Base-by-base conservation (phyloP, 2,113 vertebrate species). In the Serilophus lunatus region DNA sequence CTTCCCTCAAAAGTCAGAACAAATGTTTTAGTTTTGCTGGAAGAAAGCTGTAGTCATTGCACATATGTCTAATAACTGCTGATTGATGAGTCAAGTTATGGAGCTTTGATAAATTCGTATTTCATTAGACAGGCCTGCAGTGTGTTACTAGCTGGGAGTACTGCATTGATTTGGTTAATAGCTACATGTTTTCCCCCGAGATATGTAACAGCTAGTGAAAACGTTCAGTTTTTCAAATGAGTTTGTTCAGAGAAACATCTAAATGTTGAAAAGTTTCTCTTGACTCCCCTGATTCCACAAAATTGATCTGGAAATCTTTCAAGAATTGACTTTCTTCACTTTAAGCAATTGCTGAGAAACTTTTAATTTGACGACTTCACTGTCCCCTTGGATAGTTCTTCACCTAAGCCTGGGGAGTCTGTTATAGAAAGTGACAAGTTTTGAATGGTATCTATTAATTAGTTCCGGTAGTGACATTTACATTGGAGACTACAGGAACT, bases 1-100 rank as follows among this genome's bases (percentile, higher is more conserved):
- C 49, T 81, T 31, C 44, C 40, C 14, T 75, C n/a, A 44, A 26
- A 86, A 93, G 35, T 71, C 80, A 94, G 89, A 96, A 75, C 49
- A 87, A 94, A 97, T 88, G 45, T 74, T 93, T 93, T 96, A n/a
- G 54, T 93, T 97, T 97, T 89, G 95, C 92, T 88, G 74, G 61
- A 76, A 82, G 57, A 33, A 63, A 88, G 50, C 50, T 66, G 49
- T 6, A 50, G 88, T 88, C 24, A 47, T 59, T 88, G 47, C 33
- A 63, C 11, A 1, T 50, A 9, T 0, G 1, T 70, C 38, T 71
- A 36, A 38, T 78, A 89, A 53, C 33, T 66, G 26, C 56, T 81
- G 64, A 61, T 91, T 71, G 56, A 3, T 50, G 71, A 74, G 75
- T 91, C 68, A 75, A 69, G 66, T 93, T 95, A 72, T 5, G 54